A percentile compares a stretch with the other conserved stretches of the same genome.
Evolutionary conservation across 2,797 vertebrate species (phyloP).

Genomic region (Thunnus albacares): DNA sequence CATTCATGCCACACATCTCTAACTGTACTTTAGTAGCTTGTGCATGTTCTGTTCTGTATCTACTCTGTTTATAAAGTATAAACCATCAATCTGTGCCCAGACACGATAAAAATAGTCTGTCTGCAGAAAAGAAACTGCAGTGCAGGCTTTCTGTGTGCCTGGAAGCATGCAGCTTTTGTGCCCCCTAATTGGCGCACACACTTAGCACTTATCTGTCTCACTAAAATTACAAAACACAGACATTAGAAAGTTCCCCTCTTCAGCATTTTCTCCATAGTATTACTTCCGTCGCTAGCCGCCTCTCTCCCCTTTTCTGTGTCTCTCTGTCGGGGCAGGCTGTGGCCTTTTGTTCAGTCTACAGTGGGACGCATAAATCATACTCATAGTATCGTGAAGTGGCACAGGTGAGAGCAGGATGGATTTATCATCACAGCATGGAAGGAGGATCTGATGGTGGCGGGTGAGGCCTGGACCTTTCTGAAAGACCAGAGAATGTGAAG

Average conservation of each 20-base stretch:
- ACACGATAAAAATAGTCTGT: conserved; percentile 52
- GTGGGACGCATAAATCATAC: conserved; percentile 77
- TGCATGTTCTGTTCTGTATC: conserved; percentile 18
- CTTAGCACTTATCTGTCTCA: conserved; percentile 59
- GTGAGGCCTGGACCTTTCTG: conserved; percentile 38
- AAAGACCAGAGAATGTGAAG: conserved; percentile 23
- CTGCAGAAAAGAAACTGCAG: conserved; percentile 41
- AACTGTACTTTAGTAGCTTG: conserved; percentile 25
- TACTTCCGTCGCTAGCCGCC: not conserved
- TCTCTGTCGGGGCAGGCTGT: conserved; percentile 39
- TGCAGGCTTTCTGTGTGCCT: conserved; percentile 22
- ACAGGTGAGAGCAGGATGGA: conserved; percentile 69
- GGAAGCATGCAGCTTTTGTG: conserved; percentile 36
- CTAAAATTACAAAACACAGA: conserved; percentile 59
- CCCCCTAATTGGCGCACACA: conserved; percentile 56
- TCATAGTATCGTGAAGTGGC: conserved; percentile 51
- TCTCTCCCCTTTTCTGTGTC: conserved; percentile 21
- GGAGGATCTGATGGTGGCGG: conserved; percentile 30
- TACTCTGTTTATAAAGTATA: conserved; percentile 37
- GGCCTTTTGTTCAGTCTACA: conserved; percentile 74
- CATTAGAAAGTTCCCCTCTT: conserved; percentile 61
- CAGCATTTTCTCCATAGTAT: conserved; percentile 57
- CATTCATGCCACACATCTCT: conserved; percentile 37
- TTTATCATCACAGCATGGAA: conserved; percentile 65
- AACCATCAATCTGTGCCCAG: conserved; percentile 50